A percentile compares a stretch with the other conserved stretches of the same genome.
Conservation (phyloP, 1,140 invertebrate species). For the Rhagoletis pomonella region DNA sequence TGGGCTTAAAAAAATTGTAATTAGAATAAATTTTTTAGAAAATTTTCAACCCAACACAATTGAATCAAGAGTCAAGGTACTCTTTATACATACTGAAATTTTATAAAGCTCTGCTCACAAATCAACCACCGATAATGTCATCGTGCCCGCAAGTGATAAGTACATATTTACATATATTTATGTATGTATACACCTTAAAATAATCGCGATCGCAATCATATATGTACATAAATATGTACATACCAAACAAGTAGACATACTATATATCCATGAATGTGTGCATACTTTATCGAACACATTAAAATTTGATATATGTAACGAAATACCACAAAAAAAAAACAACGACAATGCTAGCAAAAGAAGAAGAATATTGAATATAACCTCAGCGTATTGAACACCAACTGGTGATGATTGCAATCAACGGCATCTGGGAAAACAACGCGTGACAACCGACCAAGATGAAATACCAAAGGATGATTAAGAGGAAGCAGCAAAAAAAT, state of each 20-base stretch:
- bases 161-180: too few relatives aligned
- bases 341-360: background rate
- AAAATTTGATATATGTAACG: constrained; percentile 3
- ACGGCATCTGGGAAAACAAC: background rate
- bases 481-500: constrained; percentile 29
- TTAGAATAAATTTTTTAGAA: too few relatives aligned
- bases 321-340: background rate
- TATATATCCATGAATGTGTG: background rate
- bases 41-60: too few relatives aligned
- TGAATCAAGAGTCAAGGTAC: too few relatives aligned
- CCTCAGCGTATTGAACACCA: background rate
- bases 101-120: background rate
- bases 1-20: too few relatives aligned
- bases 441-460: constrained; percentile 34
- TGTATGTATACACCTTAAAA: background rate
- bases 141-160: background rate
- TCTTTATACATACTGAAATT: background rate
- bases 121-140: background rate
- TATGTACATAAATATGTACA: background rate
- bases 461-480: constrained; percentile 52
- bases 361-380: background rate
- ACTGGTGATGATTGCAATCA: constrained; percentile 35
- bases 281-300: background rate
- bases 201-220: background rate
- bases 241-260: too few relatives aligned